A percentile compares a stretch with the other conserved stretches of the same genome.
phyloP scores from a whole-genome alignment of 2,888 invertebrate species.

The Hofmannophila pseudospretella region DNA sequence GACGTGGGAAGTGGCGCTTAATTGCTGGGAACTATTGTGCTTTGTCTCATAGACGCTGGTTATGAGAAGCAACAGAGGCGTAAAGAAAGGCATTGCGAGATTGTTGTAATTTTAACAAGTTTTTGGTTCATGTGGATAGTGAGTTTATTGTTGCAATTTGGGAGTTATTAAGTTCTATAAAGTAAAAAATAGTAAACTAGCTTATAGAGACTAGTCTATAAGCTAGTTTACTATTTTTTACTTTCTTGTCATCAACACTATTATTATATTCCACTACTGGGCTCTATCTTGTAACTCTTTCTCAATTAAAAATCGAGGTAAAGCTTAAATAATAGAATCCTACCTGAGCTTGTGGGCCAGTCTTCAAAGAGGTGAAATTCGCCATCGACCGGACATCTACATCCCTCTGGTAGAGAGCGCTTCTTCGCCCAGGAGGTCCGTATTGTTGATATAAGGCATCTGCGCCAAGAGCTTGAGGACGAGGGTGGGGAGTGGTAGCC shows the following conservation, averaged over 20 bases:
- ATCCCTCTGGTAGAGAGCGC: slow-evolving; percentile 66
- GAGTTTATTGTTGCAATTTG: neutral
- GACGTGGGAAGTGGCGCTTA: slow-evolving; percentile 43
- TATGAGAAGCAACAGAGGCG: slow-evolving; percentile 38
- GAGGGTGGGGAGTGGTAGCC: slow-evolving; percentile 49
- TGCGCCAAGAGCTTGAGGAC: slow-evolving; percentile 59
- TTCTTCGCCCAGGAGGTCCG: slow-evolving; percentile 62
- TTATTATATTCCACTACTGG: no score
- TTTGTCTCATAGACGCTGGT: slow-evolving; percentile 31
- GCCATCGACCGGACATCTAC: slow-evolving; percentile 65
- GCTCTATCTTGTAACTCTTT: no score
- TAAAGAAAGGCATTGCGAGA: slow-evolving; percentile 37
- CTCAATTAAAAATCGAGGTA: no score
- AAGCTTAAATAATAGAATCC: no score
- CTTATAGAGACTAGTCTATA: no score
- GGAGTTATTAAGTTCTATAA: no score
- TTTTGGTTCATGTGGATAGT: neutral
- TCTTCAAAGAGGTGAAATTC: slow-evolving; percentile 66
- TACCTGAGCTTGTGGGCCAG: slow-evolving; percentile 60
- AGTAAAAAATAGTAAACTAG: no score
- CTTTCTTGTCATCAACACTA: no score
- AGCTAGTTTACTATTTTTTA: no score
- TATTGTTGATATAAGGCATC: slow-evolving; percentile 72
- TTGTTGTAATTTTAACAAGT: slow-evolving; percentile 22
- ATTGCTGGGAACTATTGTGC: slow-evolving; percentile 51